Percentiles rank a stretch among this genome's conserved stretches.
Conservation (phyloP, 2,888 invertebrate genomes). For the Aromia moschata region DNA sequence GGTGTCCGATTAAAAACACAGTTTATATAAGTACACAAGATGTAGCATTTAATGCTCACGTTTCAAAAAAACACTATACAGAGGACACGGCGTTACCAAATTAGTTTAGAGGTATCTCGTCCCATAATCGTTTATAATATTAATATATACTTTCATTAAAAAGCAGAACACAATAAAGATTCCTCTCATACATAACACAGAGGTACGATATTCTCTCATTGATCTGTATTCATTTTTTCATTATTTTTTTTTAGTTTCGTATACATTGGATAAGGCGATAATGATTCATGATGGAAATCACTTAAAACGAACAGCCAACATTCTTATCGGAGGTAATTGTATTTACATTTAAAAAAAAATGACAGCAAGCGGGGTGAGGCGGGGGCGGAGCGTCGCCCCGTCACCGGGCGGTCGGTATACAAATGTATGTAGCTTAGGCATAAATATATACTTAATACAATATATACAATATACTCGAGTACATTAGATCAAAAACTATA, state of each 20-base stretch:
- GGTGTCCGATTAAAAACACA: conserved; percentile 53
- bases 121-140: conserved; percentile 62
- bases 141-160: conserved; percentile 63
- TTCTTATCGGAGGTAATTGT: conserved; percentile 62
- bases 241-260: conserved; percentile 69
- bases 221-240: conserved; percentile 60
- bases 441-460: conserved; percentile 52
- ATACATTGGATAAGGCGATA: conserved; percentile 77
- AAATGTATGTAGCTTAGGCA: conserved; percentile 49
- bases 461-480: conserved; percentile 54
- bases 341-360: conserved; percentile 55
- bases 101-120: conserved; percentile 64
- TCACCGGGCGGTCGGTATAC: conserved; percentile 47
- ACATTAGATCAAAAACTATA: conserved; percentile 56
- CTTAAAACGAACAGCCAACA: conserved; percentile 65
- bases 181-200: conserved; percentile 64
- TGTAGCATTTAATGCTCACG: conserved; percentile 66
- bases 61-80: conserved; percentile 66
- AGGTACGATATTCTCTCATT: conserved; percentile 62
- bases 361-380: conserved; percentile 33
- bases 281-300: conserved; percentile 65
- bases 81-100: conserved; percentile 65
- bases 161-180: conserved; percentile 65
- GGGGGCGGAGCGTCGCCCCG: conserved; percentile 32
- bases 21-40: conserved; percentile 65